phyloP scores from a whole-genome alignment of 2,797 vertebrate species.

The Calcarius lapponicus region DNA sequence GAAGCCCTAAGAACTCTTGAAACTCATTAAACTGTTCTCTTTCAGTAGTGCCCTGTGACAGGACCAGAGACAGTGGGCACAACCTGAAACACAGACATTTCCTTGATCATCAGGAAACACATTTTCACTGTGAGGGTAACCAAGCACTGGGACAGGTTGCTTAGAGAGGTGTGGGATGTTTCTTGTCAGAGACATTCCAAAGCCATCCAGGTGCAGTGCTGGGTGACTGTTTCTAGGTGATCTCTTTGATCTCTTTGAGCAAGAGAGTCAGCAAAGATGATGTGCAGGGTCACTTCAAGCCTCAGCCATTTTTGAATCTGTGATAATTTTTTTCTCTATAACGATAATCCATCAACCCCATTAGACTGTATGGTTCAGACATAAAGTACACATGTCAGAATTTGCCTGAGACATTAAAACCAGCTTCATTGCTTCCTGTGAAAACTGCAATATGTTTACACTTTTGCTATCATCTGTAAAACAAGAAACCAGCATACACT shows the following conservation, averaged over 20 bases:
- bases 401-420: background rate
- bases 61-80: background rate
- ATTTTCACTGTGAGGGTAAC: background rate
- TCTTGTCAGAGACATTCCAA: background rate
- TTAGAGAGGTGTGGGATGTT: background rate
- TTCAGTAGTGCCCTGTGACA: background rate
- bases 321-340: background rate
- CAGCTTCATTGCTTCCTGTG: background rate
- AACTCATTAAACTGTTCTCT: background rate
- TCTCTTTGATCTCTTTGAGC: background rate
- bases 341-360: background rate
- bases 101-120: background rate
- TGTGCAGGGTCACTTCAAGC: background rate
- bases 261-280: background rate
- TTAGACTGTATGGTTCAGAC: background rate
- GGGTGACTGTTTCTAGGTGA: background rate
- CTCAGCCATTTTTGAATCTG: background rate
- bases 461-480: background rate
- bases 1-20: background rate
- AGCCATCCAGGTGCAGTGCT: background rate
- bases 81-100: background rate
- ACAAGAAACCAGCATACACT: background rate
- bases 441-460: background rate
- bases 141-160: background rate
- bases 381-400: background rate